Base-by-base conservation (phyloP, 2,888 invertebrate species). In the Lamellibrachia columna region DNA sequence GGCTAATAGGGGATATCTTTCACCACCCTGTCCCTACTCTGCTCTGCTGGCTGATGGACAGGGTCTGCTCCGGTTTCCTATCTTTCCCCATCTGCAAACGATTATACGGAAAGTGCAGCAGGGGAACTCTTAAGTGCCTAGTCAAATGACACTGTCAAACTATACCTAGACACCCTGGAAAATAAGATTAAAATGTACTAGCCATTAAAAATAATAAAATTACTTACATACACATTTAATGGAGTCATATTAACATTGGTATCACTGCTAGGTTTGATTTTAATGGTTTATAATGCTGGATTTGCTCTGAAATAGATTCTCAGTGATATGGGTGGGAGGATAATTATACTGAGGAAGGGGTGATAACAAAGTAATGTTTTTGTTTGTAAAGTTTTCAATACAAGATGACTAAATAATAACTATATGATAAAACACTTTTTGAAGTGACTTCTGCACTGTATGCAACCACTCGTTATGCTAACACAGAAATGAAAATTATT, bases 1-100 rank as follows among this genome's bases (percentile, higher is more conserved):
- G 75, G 75, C 75, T 75, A 75, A 75, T 75, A 75, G 75, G 22
- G 75, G 75, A n/a, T 75, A 75, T 75, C 75, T 75, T 75, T 75
- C 75, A 75, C 75, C 75, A 75, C 75, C 75, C 75, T 22, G 3
- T n/a, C 75, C 15, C 75, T 75, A 75, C n/a, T n/a, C 75, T 75
- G 75, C 15, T 75, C 22, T 75, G 22, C 3, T n/a, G 15, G 75
- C 75, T 75, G 75, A 75, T 75, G n/a, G 75, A 22, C 75, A 22
- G 75, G 22, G 11, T 75, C n/a, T 75, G 15, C 75, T 75, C n/a
- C 4, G 75, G 75, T 75, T 75, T 75, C 75, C 15, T 75, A 75
- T 75, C 75, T 75, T 75, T 22, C 75, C n/a, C 15, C 75, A 75
- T 75, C 75, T 75, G 75, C 22, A 75, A 22, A n/a, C 22, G 75